These are phyloP conservation scores for Dendrocincla tyrannina DNA, from an alignment of 2,797 vertebrate species.

Conservation along the genomic window DNA sequence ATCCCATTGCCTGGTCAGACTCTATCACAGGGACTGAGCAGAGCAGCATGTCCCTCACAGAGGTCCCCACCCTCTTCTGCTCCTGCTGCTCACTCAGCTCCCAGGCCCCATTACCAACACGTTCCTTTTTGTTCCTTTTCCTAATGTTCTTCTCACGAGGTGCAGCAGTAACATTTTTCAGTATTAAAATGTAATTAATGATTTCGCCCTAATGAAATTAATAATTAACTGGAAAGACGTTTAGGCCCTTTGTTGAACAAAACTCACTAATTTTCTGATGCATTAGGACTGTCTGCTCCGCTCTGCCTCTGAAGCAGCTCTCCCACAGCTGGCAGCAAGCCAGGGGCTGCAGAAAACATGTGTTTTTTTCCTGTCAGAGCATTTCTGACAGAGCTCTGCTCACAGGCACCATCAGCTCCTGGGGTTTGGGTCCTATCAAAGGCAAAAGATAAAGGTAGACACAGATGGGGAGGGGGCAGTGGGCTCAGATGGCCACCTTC, in stretches of 20 bases:
- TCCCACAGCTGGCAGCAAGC: neutral
- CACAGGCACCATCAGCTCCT: neutral
- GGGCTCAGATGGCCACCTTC: neutral
- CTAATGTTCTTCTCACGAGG: neutral
- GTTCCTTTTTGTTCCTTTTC: neutral
- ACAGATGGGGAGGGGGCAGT: neutral
- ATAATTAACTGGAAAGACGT: constrained; percentile 12
- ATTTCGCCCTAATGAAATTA: constrained; percentile 27
- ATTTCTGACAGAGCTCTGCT: neutral
- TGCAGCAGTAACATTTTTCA: neutral
- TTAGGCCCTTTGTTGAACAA: constrained; percentile 8
- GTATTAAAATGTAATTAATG: constrained; percentile 19
- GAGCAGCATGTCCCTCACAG: neutral
- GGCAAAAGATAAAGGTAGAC: neutral
- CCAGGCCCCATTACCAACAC: neutral
- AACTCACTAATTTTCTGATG: neutral
- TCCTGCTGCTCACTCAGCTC: neutral
- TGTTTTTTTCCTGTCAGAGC: neutral
- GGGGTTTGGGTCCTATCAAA: neutral
- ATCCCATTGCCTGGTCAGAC: neutral
- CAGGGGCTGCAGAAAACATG: neutral
- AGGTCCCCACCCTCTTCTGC: neutral
- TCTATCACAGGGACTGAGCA: no score
- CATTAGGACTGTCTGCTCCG: neutral
- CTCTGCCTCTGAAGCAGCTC: neutral